Percentiles rank a stretch among this genome's conserved stretches.
These are phyloP conservation scores for Drosophila neocordata DNA, from an alignment of 1,140 invertebrate species.

Conservation along the genomic window DNA sequence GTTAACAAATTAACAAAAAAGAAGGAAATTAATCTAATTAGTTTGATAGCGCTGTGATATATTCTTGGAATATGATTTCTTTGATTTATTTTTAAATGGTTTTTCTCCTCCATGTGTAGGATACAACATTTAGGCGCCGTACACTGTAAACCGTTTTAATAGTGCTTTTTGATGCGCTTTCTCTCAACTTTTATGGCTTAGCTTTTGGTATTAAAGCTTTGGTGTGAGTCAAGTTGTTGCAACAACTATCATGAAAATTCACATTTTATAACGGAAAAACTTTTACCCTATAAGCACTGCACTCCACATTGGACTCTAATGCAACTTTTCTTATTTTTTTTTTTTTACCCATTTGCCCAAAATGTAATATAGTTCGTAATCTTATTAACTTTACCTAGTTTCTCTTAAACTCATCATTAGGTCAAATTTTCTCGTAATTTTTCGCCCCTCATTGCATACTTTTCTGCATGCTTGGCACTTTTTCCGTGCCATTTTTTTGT, in stretches of 20 bases:
- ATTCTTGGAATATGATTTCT: neutral
- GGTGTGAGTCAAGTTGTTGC: constrained; percentile 46
- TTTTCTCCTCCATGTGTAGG: neutral
- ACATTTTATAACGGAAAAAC: constrained; percentile 22
- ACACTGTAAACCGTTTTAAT: constrained; percentile 53
- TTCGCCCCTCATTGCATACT: constrained; percentile 22
- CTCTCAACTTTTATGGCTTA: constrained; percentile 40
- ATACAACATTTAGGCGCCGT: constrained; percentile 17
- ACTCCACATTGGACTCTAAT: neutral
- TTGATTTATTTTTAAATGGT: neutral
- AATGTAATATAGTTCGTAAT: constrained; percentile 1
- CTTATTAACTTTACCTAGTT: constrained; percentile 5
- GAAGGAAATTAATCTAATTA: too few relatives aligned
- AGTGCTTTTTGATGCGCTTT: constrained; percentile 32
- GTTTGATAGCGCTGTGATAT: too few relatives aligned
- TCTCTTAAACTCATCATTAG: constrained; percentile 37
- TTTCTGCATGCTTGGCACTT: constrained; percentile 60
- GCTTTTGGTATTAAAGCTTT: constrained; percentile 58
- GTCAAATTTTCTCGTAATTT: constrained; percentile 41
- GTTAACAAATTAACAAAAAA: too few relatives aligned
- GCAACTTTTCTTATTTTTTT: too few relatives aligned
- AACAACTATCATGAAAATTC: constrained; percentile 44
- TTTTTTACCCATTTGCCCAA: too few relatives aligned
- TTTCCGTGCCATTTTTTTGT: constrained; percentile 35
- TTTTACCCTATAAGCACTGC: constrained; percentile 24